Conservation (phyloP, 1,140 invertebrate species). For the Dendrolimus kikuchii region DNA sequence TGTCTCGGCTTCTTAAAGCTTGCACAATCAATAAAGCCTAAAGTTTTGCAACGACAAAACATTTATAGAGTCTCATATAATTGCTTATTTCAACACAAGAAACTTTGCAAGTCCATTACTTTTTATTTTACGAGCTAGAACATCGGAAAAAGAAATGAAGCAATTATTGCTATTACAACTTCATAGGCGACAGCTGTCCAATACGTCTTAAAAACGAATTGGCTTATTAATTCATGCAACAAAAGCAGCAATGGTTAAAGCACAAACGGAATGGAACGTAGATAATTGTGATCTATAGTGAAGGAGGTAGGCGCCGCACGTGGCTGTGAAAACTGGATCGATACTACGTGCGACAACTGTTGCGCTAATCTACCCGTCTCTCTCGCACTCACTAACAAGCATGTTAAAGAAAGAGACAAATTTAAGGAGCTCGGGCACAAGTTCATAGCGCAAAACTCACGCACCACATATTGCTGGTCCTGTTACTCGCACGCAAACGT, state of each 20-base stretch:
- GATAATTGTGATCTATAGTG: slow-evolving; percentile 16
- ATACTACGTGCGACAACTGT: slow-evolving; percentile 63
- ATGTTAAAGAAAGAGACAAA: slow-evolving; percentile 21
- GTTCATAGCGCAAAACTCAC: slow-evolving; percentile 55
- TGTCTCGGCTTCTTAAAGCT: too few relatives aligned
- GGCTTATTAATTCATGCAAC: neutral
- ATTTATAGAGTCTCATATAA: too few relatives aligned
- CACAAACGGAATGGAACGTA: slow-evolving; percentile 12
- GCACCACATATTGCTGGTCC: slow-evolving; percentile 29
- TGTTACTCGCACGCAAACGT: slow-evolving; percentile 1
- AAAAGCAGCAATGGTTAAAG: slow-evolving; percentile 18
- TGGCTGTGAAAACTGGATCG: slow-evolving; percentile 41
- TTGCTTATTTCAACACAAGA: neutral
- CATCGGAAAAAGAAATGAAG: slow-evolving; percentile 33
- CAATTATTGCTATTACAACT: slow-evolving; percentile 26
- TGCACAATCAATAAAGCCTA: too few relatives aligned
- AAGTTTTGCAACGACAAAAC: too few relatives aligned
- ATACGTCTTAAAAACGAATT: neutral
- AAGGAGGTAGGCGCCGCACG: slow-evolving; percentile 43
- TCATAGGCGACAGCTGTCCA: slow-evolving; percentile 1
- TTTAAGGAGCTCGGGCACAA: slow-evolving; percentile 36
- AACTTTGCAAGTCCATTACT: slow-evolving; percentile 15
- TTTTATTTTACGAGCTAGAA: slow-evolving; percentile 30
- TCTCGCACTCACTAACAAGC: slow-evolving; percentile 15
- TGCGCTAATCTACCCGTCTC: slow-evolving; percentile 43